phyloP scores from a whole-genome alignment of 1,140 invertebrate species.

The Hycleus cichorii region DNA sequence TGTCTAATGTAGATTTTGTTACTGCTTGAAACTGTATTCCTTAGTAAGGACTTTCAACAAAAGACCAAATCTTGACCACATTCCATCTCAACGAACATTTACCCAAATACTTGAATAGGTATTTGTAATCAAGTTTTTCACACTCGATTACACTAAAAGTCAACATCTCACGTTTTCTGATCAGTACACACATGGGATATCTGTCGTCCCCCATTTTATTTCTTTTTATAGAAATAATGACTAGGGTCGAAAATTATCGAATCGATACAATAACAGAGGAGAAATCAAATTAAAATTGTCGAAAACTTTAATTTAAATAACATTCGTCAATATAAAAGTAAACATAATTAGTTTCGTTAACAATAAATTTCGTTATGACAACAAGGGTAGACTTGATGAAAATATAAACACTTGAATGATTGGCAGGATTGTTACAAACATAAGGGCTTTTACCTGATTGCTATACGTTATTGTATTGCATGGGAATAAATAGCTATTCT shows the following conservation, averaged over 20 bases:
- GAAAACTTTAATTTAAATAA: too few relatives aligned
- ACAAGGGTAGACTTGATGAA: slow-evolving; percentile 4
- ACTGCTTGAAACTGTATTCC: too few relatives aligned
- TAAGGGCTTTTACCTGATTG: slow-evolving; percentile 9
- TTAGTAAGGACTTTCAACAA: too few relatives aligned
- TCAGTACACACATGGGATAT: slow-evolving; percentile 11
- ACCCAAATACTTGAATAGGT: slow-evolving; percentile 6
- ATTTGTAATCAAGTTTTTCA: slow-evolving; percentile 12
- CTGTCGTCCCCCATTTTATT: slow-evolving; percentile 5
- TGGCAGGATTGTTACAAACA: slow-evolving; percentile 3
- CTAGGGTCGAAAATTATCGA: too few relatives aligned
- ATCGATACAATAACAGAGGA: too few relatives aligned
- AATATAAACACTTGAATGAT: slow-evolving; percentile 7
- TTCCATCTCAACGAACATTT: slow-evolving; percentile 7
- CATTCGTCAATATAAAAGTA: not conserved
- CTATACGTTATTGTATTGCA: not conserved
- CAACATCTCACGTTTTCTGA: slow-evolving; percentile 15
- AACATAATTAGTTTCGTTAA: slow-evolving; percentile 7
- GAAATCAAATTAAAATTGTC: too few relatives aligned
- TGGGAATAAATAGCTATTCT: too few relatives aligned
- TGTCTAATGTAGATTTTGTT: not conserved
- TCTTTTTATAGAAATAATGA: not conserved
- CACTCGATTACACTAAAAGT: slow-evolving; percentile 9
- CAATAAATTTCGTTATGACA: slow-evolving; percentile 1
- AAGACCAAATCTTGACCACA: not conserved